Conservation (phyloP, 2,113 vertebrate genomes). For the Athene noctua region DNA sequence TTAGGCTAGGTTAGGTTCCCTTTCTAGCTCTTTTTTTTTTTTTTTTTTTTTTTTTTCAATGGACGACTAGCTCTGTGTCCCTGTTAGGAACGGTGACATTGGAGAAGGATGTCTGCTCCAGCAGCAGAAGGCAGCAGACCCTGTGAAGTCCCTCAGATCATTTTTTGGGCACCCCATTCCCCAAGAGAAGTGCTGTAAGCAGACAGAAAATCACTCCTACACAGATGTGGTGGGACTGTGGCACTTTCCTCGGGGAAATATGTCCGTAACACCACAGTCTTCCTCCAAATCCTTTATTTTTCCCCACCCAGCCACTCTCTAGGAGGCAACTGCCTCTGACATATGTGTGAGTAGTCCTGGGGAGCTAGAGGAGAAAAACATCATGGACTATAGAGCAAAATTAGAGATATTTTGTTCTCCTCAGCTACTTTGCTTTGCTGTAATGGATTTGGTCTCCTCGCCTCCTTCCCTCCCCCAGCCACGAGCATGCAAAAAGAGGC, state of each 20-base stretch:
- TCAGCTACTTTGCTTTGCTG: background rate
- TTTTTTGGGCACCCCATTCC: background rate
- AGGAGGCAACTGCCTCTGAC: background rate
- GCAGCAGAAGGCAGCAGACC: background rate
- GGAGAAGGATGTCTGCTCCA: background rate
- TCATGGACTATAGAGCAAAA: background rate
- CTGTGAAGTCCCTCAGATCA: background rate
- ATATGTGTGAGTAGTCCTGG: background rate
- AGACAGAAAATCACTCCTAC: background rate
- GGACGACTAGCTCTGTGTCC: background rate
- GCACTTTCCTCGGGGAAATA: background rate
- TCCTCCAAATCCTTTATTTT: background rate
- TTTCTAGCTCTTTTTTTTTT: background rate
- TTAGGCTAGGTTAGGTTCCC: background rate
- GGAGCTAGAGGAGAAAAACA: background rate
- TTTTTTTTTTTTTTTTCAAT: background rate
- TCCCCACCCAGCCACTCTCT: background rate
- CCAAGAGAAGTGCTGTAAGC: background rate
- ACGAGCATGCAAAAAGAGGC: background rate
- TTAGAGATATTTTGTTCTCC: background rate
- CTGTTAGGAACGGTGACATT: background rate
- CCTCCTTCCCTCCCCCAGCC: background rate
- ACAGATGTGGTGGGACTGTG: background rate
- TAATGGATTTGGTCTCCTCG: background rate
- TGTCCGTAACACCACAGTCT: accelerated